Percentiles rank a stretch among this genome's conserved stretches.
Conservation (phyloP, 2,113 vertebrate species). For the Emberiza fucata region DNA sequence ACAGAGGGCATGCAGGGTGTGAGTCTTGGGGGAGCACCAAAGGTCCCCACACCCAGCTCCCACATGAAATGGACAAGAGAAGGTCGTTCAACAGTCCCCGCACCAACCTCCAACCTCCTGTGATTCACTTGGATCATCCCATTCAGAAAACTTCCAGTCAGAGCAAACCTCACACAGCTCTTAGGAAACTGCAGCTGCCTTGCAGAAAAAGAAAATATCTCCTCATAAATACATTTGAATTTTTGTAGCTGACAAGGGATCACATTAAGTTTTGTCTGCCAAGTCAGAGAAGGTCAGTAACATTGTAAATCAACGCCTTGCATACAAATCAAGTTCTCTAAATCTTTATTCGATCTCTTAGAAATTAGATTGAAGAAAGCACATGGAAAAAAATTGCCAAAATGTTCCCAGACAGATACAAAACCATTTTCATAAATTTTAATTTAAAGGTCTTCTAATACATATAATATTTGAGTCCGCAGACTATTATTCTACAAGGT, state of each 20-base stretch:
- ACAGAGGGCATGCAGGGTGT: fast-evolving
- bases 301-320: background rate
- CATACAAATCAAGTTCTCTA: background rate
- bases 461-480: background rate
- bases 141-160: background rate
- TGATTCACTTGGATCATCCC: background rate
- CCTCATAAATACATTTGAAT: background rate
- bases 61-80: background rate
- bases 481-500: background rate
- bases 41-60: fast-evolving
- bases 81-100: background rate
- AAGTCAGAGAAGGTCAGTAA: background rate
- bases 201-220: background rate
- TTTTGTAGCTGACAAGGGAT: background rate
- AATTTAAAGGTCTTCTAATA: background rate
- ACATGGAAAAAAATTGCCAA: background rate
- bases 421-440: background rate
- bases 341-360: background rate
- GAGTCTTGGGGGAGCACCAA: background rate
- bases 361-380: background rate
- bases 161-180: background rate
- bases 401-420: background rate
- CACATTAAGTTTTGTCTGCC: background rate
- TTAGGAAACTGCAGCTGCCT: background rate
- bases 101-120: background rate